Base-by-base conservation (phyloP, 2,888 invertebrate genomes). In the Drosophila cracens region DNA sequence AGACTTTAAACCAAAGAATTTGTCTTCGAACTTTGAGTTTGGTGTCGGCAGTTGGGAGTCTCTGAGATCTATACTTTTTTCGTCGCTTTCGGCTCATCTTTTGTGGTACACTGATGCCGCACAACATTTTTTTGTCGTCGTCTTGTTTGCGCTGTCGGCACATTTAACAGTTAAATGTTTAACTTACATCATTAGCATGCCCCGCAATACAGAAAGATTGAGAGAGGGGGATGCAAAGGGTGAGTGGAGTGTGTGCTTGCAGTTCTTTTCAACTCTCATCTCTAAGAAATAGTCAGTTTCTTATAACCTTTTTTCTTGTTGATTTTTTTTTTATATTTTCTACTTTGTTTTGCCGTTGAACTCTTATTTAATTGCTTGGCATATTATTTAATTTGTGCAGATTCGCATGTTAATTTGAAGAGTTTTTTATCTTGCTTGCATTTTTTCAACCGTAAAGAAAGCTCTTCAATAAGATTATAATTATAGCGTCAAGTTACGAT, bases 141-240 rank as follows among this genome's bases (percentile, higher is more conserved):
- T 59, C 71, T 74, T 65, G 77, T 81, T 78, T 78, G 74, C 60
- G 81, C 90, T 90, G 74, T 75, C 81, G 90, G 87, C 80, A 68
- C 70, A 72, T 72, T 86, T 82, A 87, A 87, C 87, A 81, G 90
- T 90, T 90, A 89, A 87, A 89, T 79, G 83, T 51, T 76, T 87
- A 75, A 79, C 85, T 87, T 87, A 82, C 88, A 90, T 90, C 89
- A 90, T 90, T 90, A 87, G 83, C 83, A 90, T 90, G 67, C 69
- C 70, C 54, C 65, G 64, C 66, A 67, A 67, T 21, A 40, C 4
- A 18, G 34, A 8, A n/a, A 31, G 21, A 25, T 10, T 29, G 34
- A 52, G 31, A 34, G 13, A 7, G n/a, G 13, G 18, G 7, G 16
- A 29, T 43, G 33, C n/a, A 16, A 31, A 18, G n/a, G 18, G 49